Base-by-base conservation (phyloP, 2,797 vertebrate species). In the Delichon dasypus region DNA sequence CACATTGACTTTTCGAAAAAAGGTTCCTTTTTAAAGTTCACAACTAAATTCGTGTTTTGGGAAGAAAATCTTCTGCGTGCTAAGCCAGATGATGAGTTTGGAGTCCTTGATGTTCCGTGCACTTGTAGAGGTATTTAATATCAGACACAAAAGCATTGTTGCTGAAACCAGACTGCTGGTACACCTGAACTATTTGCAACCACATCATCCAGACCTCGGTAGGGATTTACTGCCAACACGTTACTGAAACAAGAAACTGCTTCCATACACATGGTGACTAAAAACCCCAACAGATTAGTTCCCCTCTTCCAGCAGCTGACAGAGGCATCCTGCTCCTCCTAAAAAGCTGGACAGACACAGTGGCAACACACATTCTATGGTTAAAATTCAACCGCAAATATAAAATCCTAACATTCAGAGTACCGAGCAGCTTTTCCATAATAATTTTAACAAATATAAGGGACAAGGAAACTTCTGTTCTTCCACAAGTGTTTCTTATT, bases 341-440 rank as follows among this genome's bases (percentile, higher is more conserved):
- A 73, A 86, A 84, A 80, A 53, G 40, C 54, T 91, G 42, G 45
- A 93, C 74, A 87, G 61, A 94, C 47, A 95, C 66, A 81, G 60
- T 80, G 64, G 80, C 42, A 85, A 83, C 15, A 83, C 54, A 62
- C 10, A 51, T 36, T 54, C 40, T 72, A 6, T 2, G 15, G 85
- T 65, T 83, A 74, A 73, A 86, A 78, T 60, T 48, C 23, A 73
- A 64, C 5, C 29, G 20, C 26, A 72, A 92, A 84, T 30, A 76
- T 4, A 25, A 85, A 91, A 75, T 16, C 65, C 54, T 55, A 78
- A 55, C 23, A 64, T 71, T 67, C 51, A 53, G 42, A 76, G 65
- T 27, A 62, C 16, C 2, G 19, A 91, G 64, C 21, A 88, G 30
- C 5, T 45, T 76, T 74, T 72, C 26, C 29, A 22, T 9, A 40